phyloP scores from a whole-genome alignment of 2,797 vertebrate genomes.

The Pipistrellus kuhlii region DNA sequence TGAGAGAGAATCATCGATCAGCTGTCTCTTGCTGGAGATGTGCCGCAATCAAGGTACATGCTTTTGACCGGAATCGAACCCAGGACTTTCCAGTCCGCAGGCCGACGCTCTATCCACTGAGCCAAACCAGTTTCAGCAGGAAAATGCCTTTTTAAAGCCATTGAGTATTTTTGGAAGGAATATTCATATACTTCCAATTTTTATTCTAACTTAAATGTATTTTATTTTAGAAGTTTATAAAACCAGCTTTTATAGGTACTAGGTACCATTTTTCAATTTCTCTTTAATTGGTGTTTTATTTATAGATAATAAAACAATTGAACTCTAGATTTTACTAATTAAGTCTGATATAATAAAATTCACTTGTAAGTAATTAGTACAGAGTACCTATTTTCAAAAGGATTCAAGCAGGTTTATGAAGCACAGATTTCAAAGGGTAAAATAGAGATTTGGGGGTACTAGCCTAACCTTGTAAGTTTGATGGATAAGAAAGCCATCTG shows the following conservation, averaged over 20 bases:
- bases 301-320: constrained; percentile 38
- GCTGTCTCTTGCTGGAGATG: too few relatives aligned
- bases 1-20: too few relatives aligned
- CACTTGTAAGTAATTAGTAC: constrained; percentile 33
- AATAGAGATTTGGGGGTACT: neutral
- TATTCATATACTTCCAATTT: constrained; percentile 23
- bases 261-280: constrained; percentile 1
- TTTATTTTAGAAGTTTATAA: constrained; percentile 56
- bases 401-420: neutral
- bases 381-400: constrained; percentile 36
- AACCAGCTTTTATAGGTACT: neutral
- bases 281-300: constrained; percentile 24
- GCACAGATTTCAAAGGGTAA: constrained; percentile 3
- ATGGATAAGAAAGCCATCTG: neutral
- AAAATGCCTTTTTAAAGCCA: neutral
- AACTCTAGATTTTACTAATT: constrained; percentile 38
- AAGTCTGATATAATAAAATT: constrained; percentile 44
- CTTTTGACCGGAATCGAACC: too few relatives aligned
- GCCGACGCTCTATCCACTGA: too few relatives aligned
- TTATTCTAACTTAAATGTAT: constrained; percentile 16
- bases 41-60: too few relatives aligned
- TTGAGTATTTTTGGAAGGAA: neutral
- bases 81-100: too few relatives aligned
- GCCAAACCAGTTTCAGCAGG: too few relatives aligned
- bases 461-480: neutral